Base-by-base conservation (phyloP, 2,888 invertebrate species). In the Rotaria macrura region DNA sequence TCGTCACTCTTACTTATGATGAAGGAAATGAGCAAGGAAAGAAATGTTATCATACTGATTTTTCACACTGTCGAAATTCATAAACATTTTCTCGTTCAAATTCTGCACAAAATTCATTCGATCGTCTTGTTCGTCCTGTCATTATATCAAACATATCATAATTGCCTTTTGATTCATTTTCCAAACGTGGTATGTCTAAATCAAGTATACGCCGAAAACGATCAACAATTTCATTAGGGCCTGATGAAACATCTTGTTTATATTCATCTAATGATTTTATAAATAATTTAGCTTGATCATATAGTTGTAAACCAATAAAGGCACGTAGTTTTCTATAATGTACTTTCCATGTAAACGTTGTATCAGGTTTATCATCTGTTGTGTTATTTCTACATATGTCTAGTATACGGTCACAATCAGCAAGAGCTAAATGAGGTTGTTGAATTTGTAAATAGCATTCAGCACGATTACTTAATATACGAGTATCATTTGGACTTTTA, bases 251-350 rank as follows among this genome's bases (percentile, higher is more conserved):
- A 65, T 65, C 65, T 65, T 65, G 65, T 65, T 5, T 38, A 65
- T 6, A 38, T 65, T 65, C 65, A 7, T 34, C 14, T 65, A 65
- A 65, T 34, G 65, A 38, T 14, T 29, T 2, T 4, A 34, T 34
- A 5, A 34, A 29, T 34, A 65, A 34, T 65, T 34, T 65, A 2
- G 65, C 65, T 65, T 65, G 20, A 5, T 65, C 65, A 65, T 34
- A 65, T 65, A 34, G 25, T 34, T 65, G 65, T 34, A 65, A 65
- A 65, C 65, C 65, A 65, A 65, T 65, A 20, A 65, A 65, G 17
- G 65, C 65, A 65, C 65, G 65, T 34, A 65, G 14, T 65, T 65
- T 65, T 65, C 65, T 34, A 65, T 65, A 65, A 65, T 65, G 65
- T 29, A 65, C 7, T 65, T 65, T 65, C 65, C 65, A 65, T 65